Percentiles rank a stretch among this genome's conserved stretches.
Evolutionary conservation across 2,113 vertebrate genomes (phyloP).

Genomic region (Odontophorus gujanensis): DNA sequence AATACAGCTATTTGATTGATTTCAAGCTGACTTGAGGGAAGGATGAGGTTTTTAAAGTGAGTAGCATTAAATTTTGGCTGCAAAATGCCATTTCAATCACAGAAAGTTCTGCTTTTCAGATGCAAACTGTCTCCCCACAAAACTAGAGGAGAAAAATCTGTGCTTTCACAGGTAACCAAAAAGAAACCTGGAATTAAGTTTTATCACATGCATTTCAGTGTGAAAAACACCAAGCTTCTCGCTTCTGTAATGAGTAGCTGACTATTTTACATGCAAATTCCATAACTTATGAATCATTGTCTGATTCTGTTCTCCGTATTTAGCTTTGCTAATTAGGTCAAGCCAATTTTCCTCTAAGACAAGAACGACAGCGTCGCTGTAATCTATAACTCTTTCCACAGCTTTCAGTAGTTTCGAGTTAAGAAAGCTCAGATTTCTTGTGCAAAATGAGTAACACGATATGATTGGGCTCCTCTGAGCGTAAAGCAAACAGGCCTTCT

Average conservation of each 20-base stretch:
- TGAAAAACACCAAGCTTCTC: constrained; percentile 19
- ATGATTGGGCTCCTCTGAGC: not conserved
- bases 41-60: not conserved
- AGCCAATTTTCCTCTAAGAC: constrained; percentile 58
- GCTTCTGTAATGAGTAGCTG: constrained; percentile 58
- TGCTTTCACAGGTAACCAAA: constrained; percentile 42
- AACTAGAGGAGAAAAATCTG: constrained; percentile 37
- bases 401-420: not conserved
- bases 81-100: constrained; percentile 24
- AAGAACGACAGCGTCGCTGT: constrained; percentile 33
- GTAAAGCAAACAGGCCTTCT: not conserved
- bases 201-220: constrained; percentile 62
- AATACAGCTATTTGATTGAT: not conserved
- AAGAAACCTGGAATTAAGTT: constrained; percentile 61
- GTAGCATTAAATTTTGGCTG: constrained; percentile 9
- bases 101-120: constrained; percentile 63
- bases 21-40: constrained; percentile 16
- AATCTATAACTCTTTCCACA: constrained; percentile 36
- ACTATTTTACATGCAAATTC: constrained; percentile 69
- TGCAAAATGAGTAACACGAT: not conserved
- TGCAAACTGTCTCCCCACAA: constrained; percentile 47
- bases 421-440: constrained; percentile 12
- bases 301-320: constrained; percentile 56
- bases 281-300: constrained; percentile 67
- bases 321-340: constrained; percentile 69